Evolutionary conservation across 2,888 invertebrate species (phyloP).

Genomic region (Macrosiphum euphorbiae): DNA sequence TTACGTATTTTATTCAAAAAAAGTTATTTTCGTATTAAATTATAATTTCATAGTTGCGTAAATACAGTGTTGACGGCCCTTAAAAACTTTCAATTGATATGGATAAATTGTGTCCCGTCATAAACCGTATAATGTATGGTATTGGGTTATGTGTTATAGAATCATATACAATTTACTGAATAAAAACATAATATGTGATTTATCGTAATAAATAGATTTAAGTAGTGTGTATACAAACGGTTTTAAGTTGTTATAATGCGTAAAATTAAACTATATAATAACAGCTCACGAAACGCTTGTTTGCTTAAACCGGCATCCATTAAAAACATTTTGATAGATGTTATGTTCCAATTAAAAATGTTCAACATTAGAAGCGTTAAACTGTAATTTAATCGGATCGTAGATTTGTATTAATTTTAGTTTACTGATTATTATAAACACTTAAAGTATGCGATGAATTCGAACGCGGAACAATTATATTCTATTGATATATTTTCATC

Average conservation of each 20-base stretch:
- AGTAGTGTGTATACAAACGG: neutral
- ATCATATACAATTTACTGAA: neutral
- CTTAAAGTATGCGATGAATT: neutral
- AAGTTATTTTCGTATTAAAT: neutral
- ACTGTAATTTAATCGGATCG: neutral
- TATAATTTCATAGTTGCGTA: neutral
- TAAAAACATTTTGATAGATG: neutral
- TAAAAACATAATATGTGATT: neutral
- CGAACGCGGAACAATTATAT: neutral
- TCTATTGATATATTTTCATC: neutral
- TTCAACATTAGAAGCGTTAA: neutral
- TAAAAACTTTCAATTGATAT: neutral
- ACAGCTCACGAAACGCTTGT: neutral
- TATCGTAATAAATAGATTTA: constrained; percentile 15
- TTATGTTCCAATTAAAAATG: neutral
- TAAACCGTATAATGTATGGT: neutral
- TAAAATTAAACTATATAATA: neutral
- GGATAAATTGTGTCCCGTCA: neutral
- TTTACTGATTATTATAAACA: neutral
- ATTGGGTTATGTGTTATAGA: neutral
- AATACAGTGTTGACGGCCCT: neutral
- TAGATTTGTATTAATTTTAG: neutral
- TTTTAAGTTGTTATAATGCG: neutral
- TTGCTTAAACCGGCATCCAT: neutral
- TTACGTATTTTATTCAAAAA: neutral